Percentiles rank a stretch among this genome's conserved stretches.
phyloP scores from a whole-genome alignment of 2,888 invertebrate genomes.

The Sympetrum striolatum region DNA sequence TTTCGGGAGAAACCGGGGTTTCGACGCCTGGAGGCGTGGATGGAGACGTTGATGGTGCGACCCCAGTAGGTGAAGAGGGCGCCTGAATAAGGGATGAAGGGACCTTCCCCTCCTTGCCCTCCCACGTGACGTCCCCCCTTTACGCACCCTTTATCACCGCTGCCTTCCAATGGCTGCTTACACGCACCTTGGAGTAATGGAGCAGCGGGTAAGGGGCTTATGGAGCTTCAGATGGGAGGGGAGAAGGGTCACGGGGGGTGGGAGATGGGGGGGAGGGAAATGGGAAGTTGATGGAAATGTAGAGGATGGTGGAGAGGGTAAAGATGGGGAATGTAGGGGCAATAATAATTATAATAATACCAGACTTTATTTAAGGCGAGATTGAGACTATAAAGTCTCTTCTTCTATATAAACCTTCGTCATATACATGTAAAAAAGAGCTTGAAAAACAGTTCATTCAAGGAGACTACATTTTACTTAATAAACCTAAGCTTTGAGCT shows the following conservation, averaged over 20 bases:
- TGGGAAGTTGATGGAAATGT: too few relatives aligned
- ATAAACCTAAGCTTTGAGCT: too few relatives aligned
- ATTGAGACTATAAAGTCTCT: too few relatives aligned
- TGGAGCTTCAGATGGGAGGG: not conserved
- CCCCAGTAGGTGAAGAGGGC: constrained; percentile 21
- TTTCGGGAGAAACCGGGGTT: not conserved
- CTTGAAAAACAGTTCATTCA: too few relatives aligned
- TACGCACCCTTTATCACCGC: not conserved
- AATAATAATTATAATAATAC: too few relatives aligned
- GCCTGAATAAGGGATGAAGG: constrained; percentile 25
- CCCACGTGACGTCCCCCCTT: not conserved
- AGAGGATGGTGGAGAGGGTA: too few relatives aligned
- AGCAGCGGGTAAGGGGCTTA: not conserved
- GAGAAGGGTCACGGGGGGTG: not conserved
- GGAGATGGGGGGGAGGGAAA: not conserved
- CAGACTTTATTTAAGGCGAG: too few relatives aligned
- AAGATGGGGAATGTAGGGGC: too few relatives aligned
- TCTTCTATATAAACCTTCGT: too few relatives aligned
- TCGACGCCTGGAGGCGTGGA: not conserved
- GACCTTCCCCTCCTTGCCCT: not conserved
- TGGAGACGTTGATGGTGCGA: not conserved
- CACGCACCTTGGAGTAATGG: not conserved
- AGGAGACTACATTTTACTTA: too few relatives aligned
- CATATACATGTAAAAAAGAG: too few relatives aligned
- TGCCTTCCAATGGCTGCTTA: not conserved